Conservation (phyloP, 1,140 invertebrate genomes). For the Stenopsyche tienmushanensis region DNA sequence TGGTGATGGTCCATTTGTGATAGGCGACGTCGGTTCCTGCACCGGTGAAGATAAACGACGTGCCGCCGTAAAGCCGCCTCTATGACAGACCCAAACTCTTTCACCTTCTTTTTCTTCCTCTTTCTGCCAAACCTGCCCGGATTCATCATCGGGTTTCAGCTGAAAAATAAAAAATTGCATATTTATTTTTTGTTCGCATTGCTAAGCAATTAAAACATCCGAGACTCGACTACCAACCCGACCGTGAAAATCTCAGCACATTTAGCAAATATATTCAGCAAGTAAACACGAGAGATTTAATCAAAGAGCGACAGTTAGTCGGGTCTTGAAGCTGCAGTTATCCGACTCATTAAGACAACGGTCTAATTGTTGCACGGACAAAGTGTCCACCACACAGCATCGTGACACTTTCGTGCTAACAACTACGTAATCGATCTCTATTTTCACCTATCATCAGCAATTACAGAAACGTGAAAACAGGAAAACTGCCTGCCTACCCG, state of each 20-base stretch:
- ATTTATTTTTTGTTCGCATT: neutral
- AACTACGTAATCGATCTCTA: too few species aligned
- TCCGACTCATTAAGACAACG: neutral
- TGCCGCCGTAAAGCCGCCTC: conserved; percentile 83
- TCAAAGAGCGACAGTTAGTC: neutral
- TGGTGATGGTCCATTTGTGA: conserved; percentile 48
- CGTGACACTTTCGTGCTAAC: neutral
- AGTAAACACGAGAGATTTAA: neutral
- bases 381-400: neutral
- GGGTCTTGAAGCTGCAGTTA: neutral
- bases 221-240: too few species aligned
- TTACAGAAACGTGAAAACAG: too few species aligned
- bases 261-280: neutral
- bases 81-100: conserved; percentile 86
- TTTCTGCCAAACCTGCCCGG: conserved; percentile 50
- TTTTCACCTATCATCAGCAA: neutral
- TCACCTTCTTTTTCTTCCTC: conserved; percentile 74
- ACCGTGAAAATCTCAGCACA: too few species aligned
- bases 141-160: conserved; percentile 80
- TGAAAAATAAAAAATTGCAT: conserved; percentile 50
- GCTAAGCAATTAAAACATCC: too few species aligned
- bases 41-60: conserved; percentile 58
- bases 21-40: conserved; percentile 45
- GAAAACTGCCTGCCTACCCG: too few species aligned
- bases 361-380: neutral